These are phyloP conservation scores for Eulemur mongoz DNA, from an alignment of 2,797 vertebrate species.

Conservation along the genomic window DNA sequence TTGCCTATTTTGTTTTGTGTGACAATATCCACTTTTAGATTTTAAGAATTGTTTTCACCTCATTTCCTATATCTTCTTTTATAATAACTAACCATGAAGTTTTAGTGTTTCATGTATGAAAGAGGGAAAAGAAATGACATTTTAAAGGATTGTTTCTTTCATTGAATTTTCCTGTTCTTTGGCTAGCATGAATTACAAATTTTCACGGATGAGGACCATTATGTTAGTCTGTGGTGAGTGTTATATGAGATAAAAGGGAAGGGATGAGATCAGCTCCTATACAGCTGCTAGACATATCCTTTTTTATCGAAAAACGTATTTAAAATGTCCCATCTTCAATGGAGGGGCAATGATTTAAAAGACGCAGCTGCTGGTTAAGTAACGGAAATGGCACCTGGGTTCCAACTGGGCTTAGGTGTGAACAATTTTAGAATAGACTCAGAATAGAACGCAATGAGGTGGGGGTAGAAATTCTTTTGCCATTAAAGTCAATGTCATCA, in stretches of 20 bases:
- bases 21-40: neutral
- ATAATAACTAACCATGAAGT: neutral
- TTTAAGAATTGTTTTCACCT: conserved; percentile 20
- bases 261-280: conserved; percentile 61
- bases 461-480: conserved; percentile 50
- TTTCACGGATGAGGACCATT: conserved; percentile 52
- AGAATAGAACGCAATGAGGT: conserved; percentile 57
- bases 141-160: conserved; percentile 44
- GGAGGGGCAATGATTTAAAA: conserved; percentile 73
- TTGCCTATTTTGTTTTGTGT: neutral
- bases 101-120: conserved; percentile 26
- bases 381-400: conserved; percentile 75
- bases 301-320: conserved; percentile 74
- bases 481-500: conserved; percentile 67
- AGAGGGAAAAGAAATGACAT: neutral
- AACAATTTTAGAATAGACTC: conserved; percentile 65
- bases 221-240: conserved; percentile 59
- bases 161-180: conserved; percentile 52
- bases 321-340: conserved; percentile 62
- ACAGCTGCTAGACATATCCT: conserved; percentile 67
- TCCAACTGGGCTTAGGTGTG: conserved; percentile 78
- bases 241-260: conserved; percentile 73
- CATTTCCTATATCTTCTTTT: neutral
- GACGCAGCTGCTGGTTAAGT: conserved; percentile 70
- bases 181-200: conserved; percentile 47